A percentile compares a stretch with the other conserved stretches of the same genome.
Conservation (phyloP, 2,113 vertebrate species). For the Dicerorhinus sumatrensis region DNA sequence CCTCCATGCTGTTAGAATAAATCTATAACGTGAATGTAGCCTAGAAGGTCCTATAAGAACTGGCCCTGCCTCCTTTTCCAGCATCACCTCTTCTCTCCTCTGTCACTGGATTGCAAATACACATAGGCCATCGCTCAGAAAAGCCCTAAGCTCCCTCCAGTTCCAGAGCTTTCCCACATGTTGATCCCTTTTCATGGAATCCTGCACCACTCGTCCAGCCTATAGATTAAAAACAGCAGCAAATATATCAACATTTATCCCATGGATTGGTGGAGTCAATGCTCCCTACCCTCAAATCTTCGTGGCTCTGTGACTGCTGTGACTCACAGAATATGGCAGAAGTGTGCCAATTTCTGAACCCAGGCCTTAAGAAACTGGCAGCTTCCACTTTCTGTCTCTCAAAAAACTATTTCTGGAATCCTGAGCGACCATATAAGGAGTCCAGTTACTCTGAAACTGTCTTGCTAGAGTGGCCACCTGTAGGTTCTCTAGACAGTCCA, state of each 20-base stretch:
- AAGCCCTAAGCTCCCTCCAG: neutral
- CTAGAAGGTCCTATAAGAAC: neutral
- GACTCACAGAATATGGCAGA: neutral
- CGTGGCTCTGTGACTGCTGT: neutral
- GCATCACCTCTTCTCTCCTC: neutral
- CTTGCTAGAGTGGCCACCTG: neutral
- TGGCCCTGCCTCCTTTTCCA: neutral
- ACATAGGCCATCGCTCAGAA: neutral
- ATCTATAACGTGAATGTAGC: neutral
- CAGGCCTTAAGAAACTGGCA: neutral
- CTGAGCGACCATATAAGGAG: neutral
- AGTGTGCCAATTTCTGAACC: neutral
- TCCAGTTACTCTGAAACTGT: neutral
- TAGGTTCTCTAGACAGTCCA: neutral
- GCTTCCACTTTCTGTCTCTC: neutral
- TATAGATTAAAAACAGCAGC: neutral
- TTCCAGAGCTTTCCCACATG: neutral
- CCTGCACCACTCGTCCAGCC: neutral
- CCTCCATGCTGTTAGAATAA: neutral
- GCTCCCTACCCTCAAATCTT: neutral
- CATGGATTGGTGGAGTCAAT: no score
- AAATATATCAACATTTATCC: neutral
- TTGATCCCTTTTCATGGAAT: neutral
- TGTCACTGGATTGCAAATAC: neutral
- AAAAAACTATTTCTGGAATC: neutral